Base-by-base conservation (phyloP, 2,888 invertebrate species). In the Neoascia interrupta region DNA sequence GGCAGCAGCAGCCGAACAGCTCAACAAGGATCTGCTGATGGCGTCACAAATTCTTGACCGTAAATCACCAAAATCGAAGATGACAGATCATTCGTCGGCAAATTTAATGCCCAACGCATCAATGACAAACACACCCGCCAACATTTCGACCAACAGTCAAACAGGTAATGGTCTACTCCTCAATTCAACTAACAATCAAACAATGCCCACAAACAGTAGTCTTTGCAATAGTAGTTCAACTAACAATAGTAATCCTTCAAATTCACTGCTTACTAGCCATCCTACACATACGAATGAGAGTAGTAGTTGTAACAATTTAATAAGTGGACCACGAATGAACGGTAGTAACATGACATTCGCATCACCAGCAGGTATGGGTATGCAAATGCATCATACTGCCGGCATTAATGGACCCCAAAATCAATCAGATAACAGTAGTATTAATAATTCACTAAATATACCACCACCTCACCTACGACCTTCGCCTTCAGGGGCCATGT, bases 1-100 rank as follows among this genome's bases (percentile, higher is more conserved):
- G 23, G 93, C 93, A 43, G 94, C 93, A 2, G 95, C 94, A 3
- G 94, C 94, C 34, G 96, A 96, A 85, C 95, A 95, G 87, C 90
- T 96, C 72, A 95, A 94, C 89, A 95, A 96, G 89, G 96, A 96
- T 87, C 90, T 95, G 82, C 88, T 95, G 88, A 91, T 95, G 88
- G 95, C 95, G 82, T 94, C 94, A 83, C 94, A 95, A 85, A 90
- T 95, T 82, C 90, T 95, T 81, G 96, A 96, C 85, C 91, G 95
- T 84, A 96, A 96, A 88, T 95, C 96, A 34, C 96, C 96, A 19
- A 91, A 95, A 84, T 88, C 88, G 43, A 89, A 89, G 82, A 86
- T 87, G 15, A 85, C 87, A 26, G 88, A 89, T 79, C 85, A 87
- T 23, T 81, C 82, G 6, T 75, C 81, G 58, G 81, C 83, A 28